These are phyloP conservation scores for Hippopotamyrus pictus DNA, from an alignment of 2,797 vertebrate genomes.

Conservation along the genomic window DNA sequence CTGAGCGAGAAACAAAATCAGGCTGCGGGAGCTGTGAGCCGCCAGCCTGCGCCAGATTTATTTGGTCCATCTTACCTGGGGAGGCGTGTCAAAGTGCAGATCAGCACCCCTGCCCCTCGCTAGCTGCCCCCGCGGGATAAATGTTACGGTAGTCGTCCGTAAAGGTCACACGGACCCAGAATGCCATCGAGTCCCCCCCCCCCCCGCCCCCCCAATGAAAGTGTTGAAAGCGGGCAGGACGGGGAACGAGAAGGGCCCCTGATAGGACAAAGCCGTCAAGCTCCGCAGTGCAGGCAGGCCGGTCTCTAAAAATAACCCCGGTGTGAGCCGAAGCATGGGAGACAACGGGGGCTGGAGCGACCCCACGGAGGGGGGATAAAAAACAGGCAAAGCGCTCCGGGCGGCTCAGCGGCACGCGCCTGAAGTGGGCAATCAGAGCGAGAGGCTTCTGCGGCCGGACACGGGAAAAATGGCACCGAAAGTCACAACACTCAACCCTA, in stretches of 20 bases:
- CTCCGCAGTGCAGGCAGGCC: background rate
- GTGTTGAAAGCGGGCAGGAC: background rate
- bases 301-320: slow-evolving; percentile 1
- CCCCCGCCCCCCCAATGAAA: background rate
- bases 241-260: background rate
- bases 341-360: slow-evolving; percentile 15
- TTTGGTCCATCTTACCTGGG: slow-evolving; percentile 48
- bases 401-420: slow-evolving; percentile 12
- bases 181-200: slow-evolving; percentile 27
- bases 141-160: background rate
- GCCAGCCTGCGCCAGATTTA: slow-evolving; percentile 45
- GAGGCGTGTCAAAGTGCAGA: slow-evolving; percentile 41
- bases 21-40: background rate
- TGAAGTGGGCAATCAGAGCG: slow-evolving; percentile 50
- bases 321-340: background rate
- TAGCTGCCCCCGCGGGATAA: background rate
- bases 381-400: slow-evolving; percentile 25
- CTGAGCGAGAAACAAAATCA: slow-evolving; percentile 36
- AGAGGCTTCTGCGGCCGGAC: slow-evolving; percentile 33
- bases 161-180: slow-evolving; percentile 20
- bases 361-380: background rate
- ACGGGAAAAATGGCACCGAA: slow-evolving; percentile 45
- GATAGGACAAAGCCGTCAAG: background rate
- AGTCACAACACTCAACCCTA: slow-evolving; percentile 45
- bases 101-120: slow-evolving; percentile 33